Conservation (phyloP, 1,140 invertebrate species). For the Caerostris extrusa region DNA sequence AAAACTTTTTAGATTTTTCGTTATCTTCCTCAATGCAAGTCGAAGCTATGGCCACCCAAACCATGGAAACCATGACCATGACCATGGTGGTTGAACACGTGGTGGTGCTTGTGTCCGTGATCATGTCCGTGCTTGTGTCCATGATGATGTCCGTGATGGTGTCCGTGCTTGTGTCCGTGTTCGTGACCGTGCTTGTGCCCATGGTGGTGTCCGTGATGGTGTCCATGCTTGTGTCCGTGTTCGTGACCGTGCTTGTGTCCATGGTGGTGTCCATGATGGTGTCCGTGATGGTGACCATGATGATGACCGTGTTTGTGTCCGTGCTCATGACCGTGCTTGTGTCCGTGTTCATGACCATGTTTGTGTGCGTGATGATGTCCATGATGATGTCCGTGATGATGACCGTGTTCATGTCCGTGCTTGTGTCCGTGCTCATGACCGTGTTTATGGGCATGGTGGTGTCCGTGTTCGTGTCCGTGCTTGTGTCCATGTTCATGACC, state of each 20-base stretch:
- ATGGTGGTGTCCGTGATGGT: slow-evolving; percentile 55
- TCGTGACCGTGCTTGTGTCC: slow-evolving; percentile 60
- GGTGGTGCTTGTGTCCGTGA: slow-evolving; percentile 61
- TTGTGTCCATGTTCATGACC: slow-evolving; percentile 63
- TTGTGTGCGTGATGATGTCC: slow-evolving; percentile 55
- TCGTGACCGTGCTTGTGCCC: slow-evolving; percentile 57
- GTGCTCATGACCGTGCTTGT: slow-evolving; percentile 53
- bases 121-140: slow-evolving; percentile 60
- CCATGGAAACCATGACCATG: slow-evolving; percentile 64
- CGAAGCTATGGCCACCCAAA: slow-evolving; percentile 47
- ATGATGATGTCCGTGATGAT: slow-evolving; percentile 47
- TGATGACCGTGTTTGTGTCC: slow-evolving; percentile 57
- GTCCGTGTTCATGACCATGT: slow-evolving; percentile 49
- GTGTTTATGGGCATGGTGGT: slow-evolving; percentile 50
- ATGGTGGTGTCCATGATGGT: slow-evolving; percentile 51
- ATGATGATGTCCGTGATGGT: slow-evolving; percentile 49
- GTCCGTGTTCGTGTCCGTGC: slow-evolving; percentile 54
- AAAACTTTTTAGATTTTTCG: not conserved
- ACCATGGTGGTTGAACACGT: slow-evolving; percentile 32
- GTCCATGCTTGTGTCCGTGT: slow-evolving; percentile 61
- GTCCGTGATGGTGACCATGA: slow-evolving; percentile 52
- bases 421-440: slow-evolving; percentile 56
- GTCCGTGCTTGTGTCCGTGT: slow-evolving; percentile 54
- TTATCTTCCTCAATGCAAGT: not conserved
- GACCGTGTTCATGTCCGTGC: slow-evolving; percentile 62